Evolutionary conservation across 2,113 vertebrate genomes (phyloP).

Genomic region (Serilophus lunatus): DNA sequence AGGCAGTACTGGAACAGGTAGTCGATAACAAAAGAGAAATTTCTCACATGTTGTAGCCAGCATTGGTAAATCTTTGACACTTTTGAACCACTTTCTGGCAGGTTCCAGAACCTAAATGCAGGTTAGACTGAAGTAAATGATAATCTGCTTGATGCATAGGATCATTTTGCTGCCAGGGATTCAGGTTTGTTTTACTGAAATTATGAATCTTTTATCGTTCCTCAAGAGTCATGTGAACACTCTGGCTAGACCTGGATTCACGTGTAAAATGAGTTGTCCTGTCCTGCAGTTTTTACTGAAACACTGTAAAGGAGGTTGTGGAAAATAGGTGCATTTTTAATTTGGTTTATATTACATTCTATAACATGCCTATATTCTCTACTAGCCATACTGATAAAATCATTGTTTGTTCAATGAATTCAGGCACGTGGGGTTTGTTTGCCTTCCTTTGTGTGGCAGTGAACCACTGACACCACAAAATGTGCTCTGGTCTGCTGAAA

Average conservation of each 20-base stretch:
- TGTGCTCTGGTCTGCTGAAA: not conserved
- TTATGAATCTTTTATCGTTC: not conserved
- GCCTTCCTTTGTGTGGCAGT: not conserved
- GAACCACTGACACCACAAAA: not conserved
- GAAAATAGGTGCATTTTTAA: not conserved
- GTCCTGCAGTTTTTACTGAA: not conserved
- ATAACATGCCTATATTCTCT: not conserved
- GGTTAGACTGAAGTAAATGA: not conserved
- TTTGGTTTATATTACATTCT: not conserved
- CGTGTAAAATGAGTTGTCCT: not conserved
- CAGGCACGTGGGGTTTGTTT: not conserved
- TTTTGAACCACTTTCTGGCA: not conserved
- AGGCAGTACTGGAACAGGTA: not conserved
- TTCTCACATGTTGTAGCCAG: not conserved
- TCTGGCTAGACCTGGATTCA: not conserved
- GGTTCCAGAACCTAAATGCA: not conserved
- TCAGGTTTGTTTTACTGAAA: not conserved
- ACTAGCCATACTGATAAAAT: not conserved
- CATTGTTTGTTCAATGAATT: not conserved
- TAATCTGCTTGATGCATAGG: not conserved
- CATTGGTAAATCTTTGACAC: not conserved
- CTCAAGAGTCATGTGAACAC: accelerated
- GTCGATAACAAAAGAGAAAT: not conserved
- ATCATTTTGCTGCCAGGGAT: not conserved
- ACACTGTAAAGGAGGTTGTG: not conserved